Evolutionary conservation across 1,140 invertebrate genomes (phyloP), one percentile per base, ranked within the genome.

Genomic region (Drosophila guanche): DNA sequence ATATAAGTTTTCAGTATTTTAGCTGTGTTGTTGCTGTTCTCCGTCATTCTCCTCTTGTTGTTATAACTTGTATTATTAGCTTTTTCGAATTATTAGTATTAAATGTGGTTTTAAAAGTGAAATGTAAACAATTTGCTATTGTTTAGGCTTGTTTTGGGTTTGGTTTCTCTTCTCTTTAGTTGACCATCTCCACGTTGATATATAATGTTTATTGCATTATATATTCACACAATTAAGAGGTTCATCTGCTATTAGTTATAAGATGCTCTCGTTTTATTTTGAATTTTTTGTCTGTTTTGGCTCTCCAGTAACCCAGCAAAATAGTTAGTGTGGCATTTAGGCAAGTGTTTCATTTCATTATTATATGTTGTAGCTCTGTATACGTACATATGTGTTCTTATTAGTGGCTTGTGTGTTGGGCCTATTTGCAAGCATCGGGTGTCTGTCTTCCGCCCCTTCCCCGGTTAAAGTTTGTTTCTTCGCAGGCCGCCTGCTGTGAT

Each of bases 1-100:
- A 86, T 85, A 85, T 86, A 86, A 86, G 71, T 88, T 81, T 85
- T 88, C 81, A 86, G 81, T 88, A 81, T 86, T 81, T 86, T 85
- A 86, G 81, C 81, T 86, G 77, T 86, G 77, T 85, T 80, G 69
- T 76, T 80, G 79, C 78, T 65, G 68, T 68, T 76, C 57, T 37
- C 66, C 52, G 62, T 46, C 54, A 16, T 68, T 68, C 41, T 67
- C 33, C 10, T 54, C 23, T 54, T 75, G 52, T 70, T 81, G 83
- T 77, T 88, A 81, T 85, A 81, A 86, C 74, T 65, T 73, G 73
- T 73, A 73, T 63, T 65, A 73, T 70, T 67, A 69, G 63, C 69
- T 59, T 61, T 79, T 63, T 88, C 54, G 65, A 81, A 88, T 81
- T 85, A 80, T 85, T 86, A 86, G 68, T 84, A 73, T 80, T 85